Conservation (phyloP, 2,888 invertebrate species). For the Mactromeris polynyma region DNA sequence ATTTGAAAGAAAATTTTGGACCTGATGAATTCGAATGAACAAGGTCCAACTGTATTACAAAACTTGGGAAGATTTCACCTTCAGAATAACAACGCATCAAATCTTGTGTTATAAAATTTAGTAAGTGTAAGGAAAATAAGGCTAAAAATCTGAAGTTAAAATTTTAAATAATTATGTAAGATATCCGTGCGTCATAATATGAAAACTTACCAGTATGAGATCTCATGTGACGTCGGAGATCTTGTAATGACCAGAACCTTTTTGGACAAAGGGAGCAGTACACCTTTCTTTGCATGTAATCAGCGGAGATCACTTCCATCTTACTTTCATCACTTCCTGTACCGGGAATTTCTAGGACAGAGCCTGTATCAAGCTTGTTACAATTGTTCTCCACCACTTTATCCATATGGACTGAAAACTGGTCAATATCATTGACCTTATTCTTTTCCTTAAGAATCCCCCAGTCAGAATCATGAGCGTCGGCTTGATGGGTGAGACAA, state of each 20-base stretch:
- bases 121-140: too few relatives aligned
- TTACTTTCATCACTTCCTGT: slow-evolving; percentile 74
- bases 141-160: too few relatives aligned
- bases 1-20: too few relatives aligned
- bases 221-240: slow-evolving; percentile 96
- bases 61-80: too few relatives aligned
- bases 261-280: slow-evolving; percentile 95
- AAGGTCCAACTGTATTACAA: too few relatives aligned
- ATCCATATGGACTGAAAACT: slow-evolving; percentile 83
- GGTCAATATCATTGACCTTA: slow-evolving; percentile 80
- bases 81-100: too few relatives aligned
- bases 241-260: slow-evolving; percentile 98
- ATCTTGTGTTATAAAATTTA: too few relatives aligned
- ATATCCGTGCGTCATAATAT: neutral
- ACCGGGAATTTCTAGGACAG: slow-evolving; percentile 74
- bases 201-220: slow-evolving; percentile 90
- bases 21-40: too few relatives aligned
- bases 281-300: slow-evolving; percentile 84
- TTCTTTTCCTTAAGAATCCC: slow-evolving; percentile 90
- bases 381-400: slow-evolving; percentile 81
- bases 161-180: too few relatives aligned
- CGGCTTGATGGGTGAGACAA: slow-evolving; percentile 93
- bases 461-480: slow-evolving; percentile 93
- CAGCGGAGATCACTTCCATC: slow-evolving; percentile 78
- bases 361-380: slow-evolving; percentile 75